Percentiles rank a stretch among this genome's conserved stretches.
Evolutionary conservation across 2,888 invertebrate species (phyloP).

Genomic region (Andrena bucephala): DNA sequence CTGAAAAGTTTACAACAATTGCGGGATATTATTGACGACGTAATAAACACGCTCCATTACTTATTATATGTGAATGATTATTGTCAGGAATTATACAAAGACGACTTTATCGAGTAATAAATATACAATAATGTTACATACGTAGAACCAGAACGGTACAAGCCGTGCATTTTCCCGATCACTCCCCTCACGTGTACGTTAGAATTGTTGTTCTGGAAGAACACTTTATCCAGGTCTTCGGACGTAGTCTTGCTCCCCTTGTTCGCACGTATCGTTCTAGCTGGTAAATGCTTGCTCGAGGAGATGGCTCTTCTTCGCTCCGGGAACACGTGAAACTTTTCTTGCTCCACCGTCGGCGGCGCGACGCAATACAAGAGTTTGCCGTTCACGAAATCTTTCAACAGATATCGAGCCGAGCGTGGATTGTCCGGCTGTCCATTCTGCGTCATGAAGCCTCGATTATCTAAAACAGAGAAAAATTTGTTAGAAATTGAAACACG

Average conservation of each 20-base stretch:
- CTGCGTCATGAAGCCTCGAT: constrained; percentile 98
- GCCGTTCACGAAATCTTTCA: constrained; percentile 97
- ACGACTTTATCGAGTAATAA: constrained; percentile 62
- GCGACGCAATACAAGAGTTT: constrained; percentile 93
- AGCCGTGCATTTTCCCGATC: constrained; percentile 63
- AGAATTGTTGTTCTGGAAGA: constrained; percentile 86
- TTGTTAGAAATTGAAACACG: constrained; percentile 61
- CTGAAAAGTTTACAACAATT: constrained; percentile 57
- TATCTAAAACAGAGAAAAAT: constrained; percentile 87
- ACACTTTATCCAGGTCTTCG: constrained; percentile 88
- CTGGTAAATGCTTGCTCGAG: constrained; percentile 85
- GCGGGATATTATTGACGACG: constrained; percentile 19
- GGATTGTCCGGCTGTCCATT: constrained; percentile 98
- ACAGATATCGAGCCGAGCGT: constrained; percentile 93
- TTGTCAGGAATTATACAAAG: constrained; percentile 60
- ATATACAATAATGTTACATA: constrained; percentile 65
- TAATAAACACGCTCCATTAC: constrained; percentile 41
- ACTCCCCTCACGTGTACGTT: constrained; percentile 70
- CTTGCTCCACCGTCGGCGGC: constrained; percentile 90
- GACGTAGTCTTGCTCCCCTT: constrained; percentile 86
- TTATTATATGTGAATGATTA: constrained; percentile 57
- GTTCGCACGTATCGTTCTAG: constrained; percentile 87
- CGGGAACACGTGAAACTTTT: constrained; percentile 88
- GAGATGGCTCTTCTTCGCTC: constrained; percentile 83
- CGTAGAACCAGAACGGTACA: constrained; percentile 54